A percentile compares a stretch with the other conserved stretches of the same genome.
Conservation (phyloP, 2,888 invertebrate species). For the Harpalus rufipes region DNA sequence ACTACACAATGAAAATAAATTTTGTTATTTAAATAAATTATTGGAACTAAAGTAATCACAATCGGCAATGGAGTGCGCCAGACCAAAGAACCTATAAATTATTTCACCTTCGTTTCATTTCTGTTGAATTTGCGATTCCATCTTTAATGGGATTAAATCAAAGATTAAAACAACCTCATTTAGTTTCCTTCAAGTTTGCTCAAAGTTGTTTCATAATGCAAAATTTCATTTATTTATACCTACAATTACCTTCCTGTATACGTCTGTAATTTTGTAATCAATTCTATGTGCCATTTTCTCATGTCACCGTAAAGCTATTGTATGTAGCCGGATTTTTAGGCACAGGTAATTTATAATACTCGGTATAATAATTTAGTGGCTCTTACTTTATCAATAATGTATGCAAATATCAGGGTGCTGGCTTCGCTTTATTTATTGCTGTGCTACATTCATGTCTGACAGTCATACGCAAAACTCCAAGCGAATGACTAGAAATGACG, state of each 20-base stretch:
- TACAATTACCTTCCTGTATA: background rate
- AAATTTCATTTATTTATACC: background rate
- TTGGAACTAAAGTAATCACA: background rate
- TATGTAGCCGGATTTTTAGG: too few relatives aligned
- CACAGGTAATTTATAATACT: constrained; percentile 35
- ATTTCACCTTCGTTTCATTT: background rate
- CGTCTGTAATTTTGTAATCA: constrained; percentile 14
- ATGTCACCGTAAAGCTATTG: background rate
- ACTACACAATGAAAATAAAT: too few relatives aligned
- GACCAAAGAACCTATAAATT: background rate
- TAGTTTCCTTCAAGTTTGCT: background rate
- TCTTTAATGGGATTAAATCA: background rate
- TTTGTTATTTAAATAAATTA: too few relatives aligned
- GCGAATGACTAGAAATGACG: background rate
- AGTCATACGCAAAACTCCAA: background rate
- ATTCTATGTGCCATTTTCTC: constrained; percentile 9
- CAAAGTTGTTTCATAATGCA: background rate
- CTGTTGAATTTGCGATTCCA: background rate
- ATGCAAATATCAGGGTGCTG: constrained; percentile 46
- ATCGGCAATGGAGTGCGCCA: background rate
- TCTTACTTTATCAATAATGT: constrained; percentile 56
- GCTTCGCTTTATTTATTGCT: constrained; percentile 21
- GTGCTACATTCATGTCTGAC: constrained; percentile 17
- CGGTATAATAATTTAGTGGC: constrained; percentile 29
- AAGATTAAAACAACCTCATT: background rate